Conservation (phyloP, 2,888 invertebrate species). For the Metopia argyrocephala region DNA sequence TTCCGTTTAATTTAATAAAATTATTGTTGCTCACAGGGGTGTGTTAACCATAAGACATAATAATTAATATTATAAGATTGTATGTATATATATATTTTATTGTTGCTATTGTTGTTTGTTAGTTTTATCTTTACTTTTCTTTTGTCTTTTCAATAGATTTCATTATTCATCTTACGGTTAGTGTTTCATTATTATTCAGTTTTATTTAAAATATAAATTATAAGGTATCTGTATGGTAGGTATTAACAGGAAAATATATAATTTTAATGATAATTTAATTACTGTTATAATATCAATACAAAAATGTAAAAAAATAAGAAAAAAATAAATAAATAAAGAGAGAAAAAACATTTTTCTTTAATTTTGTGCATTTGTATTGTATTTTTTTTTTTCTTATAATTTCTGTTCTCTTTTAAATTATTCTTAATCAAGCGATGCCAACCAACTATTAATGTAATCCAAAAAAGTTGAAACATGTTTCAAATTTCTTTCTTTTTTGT, state of each 20-base stretch:
- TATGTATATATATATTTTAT: conserved; percentile 19
- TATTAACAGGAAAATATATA: not conserved
- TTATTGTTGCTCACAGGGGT: conserved; percentile 68
- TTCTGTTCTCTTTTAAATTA: not conserved
- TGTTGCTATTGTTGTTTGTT: conserved; percentile 32
- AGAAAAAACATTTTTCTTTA: conserved; percentile 20
- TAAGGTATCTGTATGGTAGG: too few relatives aligned
- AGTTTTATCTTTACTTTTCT: too few relatives aligned
- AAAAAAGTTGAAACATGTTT: too few relatives aligned
- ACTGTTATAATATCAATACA: not conserved
- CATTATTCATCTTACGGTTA: conserved; percentile 39
- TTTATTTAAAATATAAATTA: not conserved
- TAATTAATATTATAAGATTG: conserved; percentile 58
- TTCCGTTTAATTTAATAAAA: not conserved
- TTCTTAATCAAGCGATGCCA: conserved; percentile 73
- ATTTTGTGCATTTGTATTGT: conserved; percentile 46
- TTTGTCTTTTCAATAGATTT: not conserved
- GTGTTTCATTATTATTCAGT: conserved; percentile 9
- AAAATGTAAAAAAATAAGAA: not conserved
- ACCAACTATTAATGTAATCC: conserved; percentile 68
- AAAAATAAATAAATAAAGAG: not conserved
- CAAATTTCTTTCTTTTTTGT: too few relatives aligned
- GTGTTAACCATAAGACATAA: conserved; percentile 79
- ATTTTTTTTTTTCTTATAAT: conserved; percentile 40
- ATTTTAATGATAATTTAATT: not conserved